Evolutionary conservation across 2,888 invertebrate species (phyloP).

Genomic region (Oscheius sp.): DNA sequence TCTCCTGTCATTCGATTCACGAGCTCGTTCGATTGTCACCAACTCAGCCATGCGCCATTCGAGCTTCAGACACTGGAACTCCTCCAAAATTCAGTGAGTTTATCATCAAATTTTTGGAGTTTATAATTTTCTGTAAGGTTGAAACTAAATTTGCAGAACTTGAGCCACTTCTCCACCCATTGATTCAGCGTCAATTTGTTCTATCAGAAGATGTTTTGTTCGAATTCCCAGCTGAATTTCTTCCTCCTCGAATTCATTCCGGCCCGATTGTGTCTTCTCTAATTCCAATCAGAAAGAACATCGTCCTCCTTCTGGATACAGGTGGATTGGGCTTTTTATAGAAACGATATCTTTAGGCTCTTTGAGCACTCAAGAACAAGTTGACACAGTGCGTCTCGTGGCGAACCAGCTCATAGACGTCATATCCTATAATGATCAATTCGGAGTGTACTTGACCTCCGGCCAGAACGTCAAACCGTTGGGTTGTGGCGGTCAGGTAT

Average conservation of each 20-base stretch:
- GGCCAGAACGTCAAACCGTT: background rate
- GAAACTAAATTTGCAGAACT: conserved; percentile 10
- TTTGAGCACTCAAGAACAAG: conserved; percentile 7
- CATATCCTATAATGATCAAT: background rate
- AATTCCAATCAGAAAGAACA: background rate
- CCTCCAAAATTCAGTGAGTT: conserved; percentile 15
- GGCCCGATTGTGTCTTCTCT: background rate
- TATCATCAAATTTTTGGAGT: background rate
- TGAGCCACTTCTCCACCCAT: background rate
- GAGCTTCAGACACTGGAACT: conserved; percentile 19
- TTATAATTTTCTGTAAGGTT: background rate
- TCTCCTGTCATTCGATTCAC: conserved; percentile 21
- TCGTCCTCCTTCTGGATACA: conserved; percentile 27
- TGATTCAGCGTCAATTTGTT: conserved; percentile 25
- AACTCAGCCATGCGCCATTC: conserved; percentile 11
- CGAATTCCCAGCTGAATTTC: conserved; percentile 30
- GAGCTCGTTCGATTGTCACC: conserved; percentile 9
- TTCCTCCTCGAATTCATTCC: conserved; percentile 23
- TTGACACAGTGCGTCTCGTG: conserved; percentile 16
- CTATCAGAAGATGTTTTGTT: conserved; percentile 21
- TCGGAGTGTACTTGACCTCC: background rate
- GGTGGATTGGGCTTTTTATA: background rate
- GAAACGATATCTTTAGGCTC: conserved; percentile 9
- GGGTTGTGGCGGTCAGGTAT: background rate
- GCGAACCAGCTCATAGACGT: conserved; percentile 5